Base-by-base conservation (phyloP, 2,888 invertebrate genomes). In the Camponotus fellah region DNA sequence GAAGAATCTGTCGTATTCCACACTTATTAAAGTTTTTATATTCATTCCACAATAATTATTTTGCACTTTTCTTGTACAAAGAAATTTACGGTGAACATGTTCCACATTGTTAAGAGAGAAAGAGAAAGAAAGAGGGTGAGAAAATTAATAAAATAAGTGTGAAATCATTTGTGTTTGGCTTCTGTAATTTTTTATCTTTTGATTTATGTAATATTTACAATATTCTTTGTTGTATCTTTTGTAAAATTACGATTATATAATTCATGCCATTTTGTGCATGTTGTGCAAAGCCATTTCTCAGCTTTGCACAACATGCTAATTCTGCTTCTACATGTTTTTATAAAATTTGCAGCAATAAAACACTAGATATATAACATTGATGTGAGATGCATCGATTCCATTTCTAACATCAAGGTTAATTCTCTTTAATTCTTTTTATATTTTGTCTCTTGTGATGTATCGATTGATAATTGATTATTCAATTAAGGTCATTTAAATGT, bases 401-500 rank as follows among this genome's bases (percentile, higher is more conserved):
- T 62, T 64, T 74, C 12, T 62, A 58, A 62, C 40, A 64, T 43
- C 74, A 74, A 74, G 40, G 43, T 3, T 26, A 40, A 32, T 6
- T 40, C 26, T 62, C 26, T 26, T 74, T 74, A 74, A 74, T 64
- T 64, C 32, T n/a, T 43, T 62, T n/a, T 64, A 74, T 74, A 74
- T 74, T 72, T 74, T n/a, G 64, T 9, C 32, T 49, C 8, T 74
- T 40, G n/a, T 62, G 32, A 62, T 12, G 14, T 74, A 74, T 74
- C 26, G 72, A 60, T 72, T 58, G 60, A 40, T 72, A 72, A 72
- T 72, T 72, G 62, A 72, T 43, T 74, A 74, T 74, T 62, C 9
- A 40, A 74, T 74, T 64, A 74, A 74, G 64, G 9, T 40, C 58
- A 62, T 40, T 26, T 17, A 14, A 62, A 74, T 60, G 62, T 62